Conservation (phyloP, 2,888 invertebrate genomes). For the Athalia cordata region DNA sequence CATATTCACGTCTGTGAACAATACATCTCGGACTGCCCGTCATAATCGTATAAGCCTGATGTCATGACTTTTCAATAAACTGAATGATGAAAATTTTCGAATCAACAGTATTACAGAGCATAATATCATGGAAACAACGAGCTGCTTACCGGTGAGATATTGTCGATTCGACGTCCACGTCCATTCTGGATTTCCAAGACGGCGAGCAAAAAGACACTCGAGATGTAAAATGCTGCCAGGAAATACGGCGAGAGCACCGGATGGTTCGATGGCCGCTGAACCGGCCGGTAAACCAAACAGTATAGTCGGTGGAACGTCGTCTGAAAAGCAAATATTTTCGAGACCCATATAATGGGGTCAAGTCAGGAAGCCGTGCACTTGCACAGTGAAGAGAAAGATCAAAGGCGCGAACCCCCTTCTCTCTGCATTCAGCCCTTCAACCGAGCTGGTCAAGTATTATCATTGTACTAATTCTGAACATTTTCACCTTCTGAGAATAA, state of each 20-base stretch:
- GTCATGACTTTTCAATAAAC: too few species aligned
- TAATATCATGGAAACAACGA: neutral
- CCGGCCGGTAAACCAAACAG: conserved; percentile 85
- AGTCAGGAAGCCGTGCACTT: neutral
- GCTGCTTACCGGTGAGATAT: conserved; percentile 83
- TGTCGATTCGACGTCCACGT: conserved; percentile 90
- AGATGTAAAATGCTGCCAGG: conserved; percentile 88
- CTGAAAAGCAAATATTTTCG: conserved; percentile 72
- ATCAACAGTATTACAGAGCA: too few species aligned
- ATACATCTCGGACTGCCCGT: too few species aligned
- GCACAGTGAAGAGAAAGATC: neutral
- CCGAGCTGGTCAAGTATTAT: neutral
- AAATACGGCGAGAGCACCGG: conserved; percentile 86
- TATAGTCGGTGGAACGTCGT: conserved; percentile 89
- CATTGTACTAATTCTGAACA: neutral
- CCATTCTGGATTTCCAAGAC: conserved; percentile 90
- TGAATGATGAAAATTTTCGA: too few species aligned
- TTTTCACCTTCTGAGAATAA: too few species aligned
- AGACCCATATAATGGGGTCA: conserved; percentile 2
- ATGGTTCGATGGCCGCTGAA: conserved; percentile 86
- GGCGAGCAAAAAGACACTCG: conserved; percentile 87
- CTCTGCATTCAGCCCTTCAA: neutral
- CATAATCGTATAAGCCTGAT: too few species aligned
- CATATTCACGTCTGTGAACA: too few species aligned
- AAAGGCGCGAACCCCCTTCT: conserved; percentile 1